A percentile compares a stretch with the other conserved stretches of the same genome.
Evolutionary conservation across 2,888 invertebrate genomes (phyloP).

Genomic region (Drosophila helvetica): DNA sequence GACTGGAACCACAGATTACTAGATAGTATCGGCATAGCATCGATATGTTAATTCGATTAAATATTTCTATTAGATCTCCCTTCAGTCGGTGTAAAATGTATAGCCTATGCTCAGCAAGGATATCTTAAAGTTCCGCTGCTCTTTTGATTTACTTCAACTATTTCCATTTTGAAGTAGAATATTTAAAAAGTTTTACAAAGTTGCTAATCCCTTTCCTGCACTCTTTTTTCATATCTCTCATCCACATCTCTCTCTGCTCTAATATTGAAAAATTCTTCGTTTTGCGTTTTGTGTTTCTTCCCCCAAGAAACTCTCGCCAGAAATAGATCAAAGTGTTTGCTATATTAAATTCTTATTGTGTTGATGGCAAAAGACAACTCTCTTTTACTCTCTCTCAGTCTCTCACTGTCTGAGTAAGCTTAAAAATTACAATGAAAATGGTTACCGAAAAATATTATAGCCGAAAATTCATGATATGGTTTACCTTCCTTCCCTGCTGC

Average conservation of each 20-base stretch:
- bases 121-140: background rate
- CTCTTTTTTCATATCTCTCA: background rate
- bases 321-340: constrained; percentile 28
- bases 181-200: background rate
- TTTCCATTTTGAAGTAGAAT: background rate
- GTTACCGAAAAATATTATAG: constrained; percentile 55
- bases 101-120: too few relatives aligned
- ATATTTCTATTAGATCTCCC: too few relatives aligned
- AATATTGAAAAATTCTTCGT: background rate
- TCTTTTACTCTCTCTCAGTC: background rate
- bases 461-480: constrained; percentile 72
- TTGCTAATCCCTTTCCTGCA: background rate
- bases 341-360: constrained; percentile 35
- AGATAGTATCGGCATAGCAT: too few relatives aligned
- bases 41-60: too few relatives aligned
- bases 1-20: too few relatives aligned
- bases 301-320: background rate
- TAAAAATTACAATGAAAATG: constrained; percentile 35
- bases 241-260: background rate
- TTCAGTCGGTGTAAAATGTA: too few relatives aligned
- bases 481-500: constrained; percentile 52
- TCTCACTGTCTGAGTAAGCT: background rate
- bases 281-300: background rate
- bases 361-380: background rate
- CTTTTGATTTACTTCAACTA: background rate